These are phyloP conservation scores for Pygmarrhopalites habei DNA, from an alignment of 1,140 invertebrate species.

Conservation along the genomic window DNA sequence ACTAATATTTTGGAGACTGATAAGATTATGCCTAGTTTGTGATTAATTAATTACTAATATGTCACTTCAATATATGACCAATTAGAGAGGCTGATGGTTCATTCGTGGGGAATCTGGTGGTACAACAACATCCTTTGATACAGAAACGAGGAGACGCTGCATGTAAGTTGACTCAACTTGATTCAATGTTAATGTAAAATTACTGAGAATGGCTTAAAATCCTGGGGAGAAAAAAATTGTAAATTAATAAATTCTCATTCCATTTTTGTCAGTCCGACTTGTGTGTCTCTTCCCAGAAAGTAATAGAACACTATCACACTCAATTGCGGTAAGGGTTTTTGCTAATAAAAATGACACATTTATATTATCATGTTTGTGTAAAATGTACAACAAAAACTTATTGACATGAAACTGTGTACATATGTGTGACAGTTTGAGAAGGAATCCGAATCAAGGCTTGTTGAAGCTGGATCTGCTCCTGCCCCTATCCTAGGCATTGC, in stretches of 20 bases:
- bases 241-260: too few relatives aligned
- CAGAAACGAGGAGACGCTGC: constrained; percentile 37
- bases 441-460: constrained; percentile 33
- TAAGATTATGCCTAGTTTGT: too few relatives aligned
- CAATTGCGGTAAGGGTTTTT: too few relatives aligned
- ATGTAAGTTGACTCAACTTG: background rate
- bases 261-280: constrained; percentile 18
- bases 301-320: constrained; percentile 35
- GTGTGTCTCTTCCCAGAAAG: constrained; percentile 35
- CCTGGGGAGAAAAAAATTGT: too few relatives aligned
- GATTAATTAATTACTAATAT: too few relatives aligned
- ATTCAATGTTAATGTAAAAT: too few relatives aligned
- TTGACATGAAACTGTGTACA: too few relatives aligned
- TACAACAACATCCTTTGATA: constrained; percentile 39
- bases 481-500: constrained; percentile 35
- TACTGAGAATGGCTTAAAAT: too few relatives aligned
- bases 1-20: background rate
- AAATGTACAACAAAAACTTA: too few relatives aligned
- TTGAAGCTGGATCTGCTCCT: constrained; percentile 24
- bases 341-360: too few relatives aligned
- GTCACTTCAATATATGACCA: too few relatives aligned
- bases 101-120: constrained; percentile 36
- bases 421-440: constrained; percentile 23
- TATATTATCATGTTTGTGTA: too few relatives aligned
- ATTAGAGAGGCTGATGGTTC: constrained; percentile 34